phyloP scores from a whole-genome alignment of 2,888 invertebrate genomes.

The Pseudeuparius sepicola region DNA sequence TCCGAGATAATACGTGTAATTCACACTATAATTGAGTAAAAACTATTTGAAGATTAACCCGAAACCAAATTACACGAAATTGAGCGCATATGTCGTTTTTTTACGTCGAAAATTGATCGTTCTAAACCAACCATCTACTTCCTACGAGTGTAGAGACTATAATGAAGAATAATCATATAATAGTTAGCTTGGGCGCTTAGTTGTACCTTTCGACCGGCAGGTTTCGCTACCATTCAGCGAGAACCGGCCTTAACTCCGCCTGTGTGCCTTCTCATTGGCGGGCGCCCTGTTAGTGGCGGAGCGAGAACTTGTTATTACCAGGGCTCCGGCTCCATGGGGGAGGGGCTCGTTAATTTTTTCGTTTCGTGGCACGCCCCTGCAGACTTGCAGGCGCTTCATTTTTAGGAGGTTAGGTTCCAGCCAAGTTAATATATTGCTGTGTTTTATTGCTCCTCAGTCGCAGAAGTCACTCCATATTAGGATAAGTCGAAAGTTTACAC shows the following conservation, averaged over 20 bases:
- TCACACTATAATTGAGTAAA: slow-evolving; percentile 41
- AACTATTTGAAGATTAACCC: slow-evolving; percentile 40
- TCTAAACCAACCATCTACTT: slow-evolving; percentile 40
- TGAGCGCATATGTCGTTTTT: slow-evolving; percentile 40
- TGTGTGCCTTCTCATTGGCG: slow-evolving; percentile 28
- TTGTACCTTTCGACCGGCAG: slow-evolving; percentile 37
- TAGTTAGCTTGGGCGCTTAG: slow-evolving; percentile 38
- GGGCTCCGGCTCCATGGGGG: slow-evolving; percentile 23
- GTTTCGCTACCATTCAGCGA: slow-evolving; percentile 38
- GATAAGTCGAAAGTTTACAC: too few species aligned
- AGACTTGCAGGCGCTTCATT: slow-evolving; percentile 39
- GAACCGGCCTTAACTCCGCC: slow-evolving; percentile 26
- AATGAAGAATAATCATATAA: slow-evolving; percentile 45
- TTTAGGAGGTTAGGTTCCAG: slow-evolving; percentile 37
- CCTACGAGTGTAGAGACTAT: slow-evolving; percentile 43
- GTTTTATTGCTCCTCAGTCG: slow-evolving; percentile 26
- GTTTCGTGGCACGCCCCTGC: slow-evolving; percentile 29
- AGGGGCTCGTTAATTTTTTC: slow-evolving; percentile 24
- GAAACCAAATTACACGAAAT: slow-evolving; percentile 42
- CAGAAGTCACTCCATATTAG: too few species aligned
- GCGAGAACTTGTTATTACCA: slow-evolving; percentile 30
- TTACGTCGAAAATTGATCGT: slow-evolving; percentile 40
- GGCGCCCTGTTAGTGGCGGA: slow-evolving; percentile 19
- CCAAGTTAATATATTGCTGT: slow-evolving; percentile 25
- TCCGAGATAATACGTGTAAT: slow-evolving; percentile 40